Percentiles rank a stretch among this genome's conserved stretches.
phyloP scores from a whole-genome alignment of 2,797 vertebrate genomes.

The Varecia variegata region DNA sequence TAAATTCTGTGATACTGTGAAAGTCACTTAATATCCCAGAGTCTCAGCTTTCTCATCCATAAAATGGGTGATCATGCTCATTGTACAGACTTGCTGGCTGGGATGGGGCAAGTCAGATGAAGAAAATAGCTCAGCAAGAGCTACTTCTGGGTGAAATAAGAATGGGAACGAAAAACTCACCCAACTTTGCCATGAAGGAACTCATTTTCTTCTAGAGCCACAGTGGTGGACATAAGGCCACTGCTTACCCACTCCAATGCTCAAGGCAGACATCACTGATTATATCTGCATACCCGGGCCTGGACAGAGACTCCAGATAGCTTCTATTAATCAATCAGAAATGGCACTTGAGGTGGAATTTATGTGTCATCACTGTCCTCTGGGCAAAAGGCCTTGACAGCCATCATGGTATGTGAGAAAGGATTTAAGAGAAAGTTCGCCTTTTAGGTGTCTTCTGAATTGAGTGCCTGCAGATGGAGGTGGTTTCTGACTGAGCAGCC shows the following conservation, averaged over 20 bases:
- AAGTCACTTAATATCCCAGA: neutral
- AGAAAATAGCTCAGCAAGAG: conserved; percentile 3
- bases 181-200: neutral
- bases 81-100: neutral
- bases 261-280: neutral
- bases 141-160: neutral
- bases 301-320: neutral
- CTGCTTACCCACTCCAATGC: neutral
- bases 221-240: neutral
- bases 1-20: neutral
- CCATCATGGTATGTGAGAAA: neutral
- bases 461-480: neutral
- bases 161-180: neutral
- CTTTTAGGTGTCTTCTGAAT: neutral
- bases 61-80: neutral
- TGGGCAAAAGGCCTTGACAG: neutral
- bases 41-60: neutral
- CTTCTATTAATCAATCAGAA: neutral
- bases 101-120: neutral
- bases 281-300: neutral
- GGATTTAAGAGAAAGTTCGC: neutral
- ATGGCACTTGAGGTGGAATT: neutral
- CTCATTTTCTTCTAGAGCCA: neutral
- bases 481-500: neutral
- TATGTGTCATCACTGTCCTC: neutral